Percentiles rank a stretch among this genome's conserved stretches.
Evolutionary conservation across 2,888 invertebrate genomes (phyloP).

Genomic region (Falcaria lacertinaria): DNA sequence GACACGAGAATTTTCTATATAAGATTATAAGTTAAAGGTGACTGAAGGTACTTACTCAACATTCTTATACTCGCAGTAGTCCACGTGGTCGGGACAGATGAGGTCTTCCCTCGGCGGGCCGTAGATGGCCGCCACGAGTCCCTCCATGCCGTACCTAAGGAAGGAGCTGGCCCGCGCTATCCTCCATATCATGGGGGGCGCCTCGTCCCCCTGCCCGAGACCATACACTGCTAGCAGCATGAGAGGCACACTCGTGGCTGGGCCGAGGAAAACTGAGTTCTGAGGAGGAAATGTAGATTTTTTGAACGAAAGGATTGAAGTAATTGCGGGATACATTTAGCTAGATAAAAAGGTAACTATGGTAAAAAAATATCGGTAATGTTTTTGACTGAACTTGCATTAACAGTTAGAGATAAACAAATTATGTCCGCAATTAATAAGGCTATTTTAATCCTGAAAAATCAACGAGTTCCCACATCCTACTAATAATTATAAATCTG

Average conservation of each 20-base stretch:
- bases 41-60: conserved; percentile 68
- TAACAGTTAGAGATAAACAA: too few species aligned
- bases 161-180: conserved; percentile 91
- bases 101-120: conserved; percentile 86
- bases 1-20: too few species aligned
- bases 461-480: too few species aligned
- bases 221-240: conserved; percentile 93
- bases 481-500: too few species aligned
- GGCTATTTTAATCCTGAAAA: too few species aligned
- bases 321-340: too few species aligned
- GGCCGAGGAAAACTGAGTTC: conserved; percentile 95
- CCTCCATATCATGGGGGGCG: conserved; percentile 86
- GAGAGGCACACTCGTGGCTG: conserved; percentile 91
- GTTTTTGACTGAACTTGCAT: too few species aligned
- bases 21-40: too few species aligned
- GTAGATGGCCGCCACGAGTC: conserved; percentile 88
- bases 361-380: too few species aligned
- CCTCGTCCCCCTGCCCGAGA: conserved; percentile 87
- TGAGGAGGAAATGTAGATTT: conserved; percentile 49
- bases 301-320: too few species aligned
- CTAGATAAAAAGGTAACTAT: too few species aligned
- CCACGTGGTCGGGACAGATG: conserved; percentile 84
- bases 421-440: too few species aligned
- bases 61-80: conserved; percentile 88
- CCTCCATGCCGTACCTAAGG: conserved; percentile 90